Conservation (phyloP, 2,797 vertebrate genomes). For the Nannoperca australis region DNA sequence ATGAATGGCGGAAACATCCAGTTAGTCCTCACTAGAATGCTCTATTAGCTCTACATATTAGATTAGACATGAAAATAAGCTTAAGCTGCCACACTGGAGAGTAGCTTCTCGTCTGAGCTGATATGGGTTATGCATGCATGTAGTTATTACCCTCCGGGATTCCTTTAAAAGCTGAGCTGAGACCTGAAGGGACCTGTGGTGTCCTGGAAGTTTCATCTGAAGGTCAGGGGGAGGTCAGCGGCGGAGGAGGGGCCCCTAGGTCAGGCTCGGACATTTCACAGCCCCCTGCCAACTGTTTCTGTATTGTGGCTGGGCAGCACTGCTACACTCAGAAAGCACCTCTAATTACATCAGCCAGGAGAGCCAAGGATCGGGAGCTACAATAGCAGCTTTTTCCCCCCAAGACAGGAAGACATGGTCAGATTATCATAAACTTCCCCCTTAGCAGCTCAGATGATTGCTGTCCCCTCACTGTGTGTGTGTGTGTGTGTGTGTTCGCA, state of each 20-base stretch:
- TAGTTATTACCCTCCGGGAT: slow-evolving; percentile 61
- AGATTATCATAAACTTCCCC: slow-evolving; percentile 39
- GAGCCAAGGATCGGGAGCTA: slow-evolving; percentile 22
- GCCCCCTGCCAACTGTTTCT: slow-evolving; percentile 51
- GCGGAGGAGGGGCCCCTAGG: slow-evolving; percentile 40
- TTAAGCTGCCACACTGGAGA: slow-evolving; percentile 18
- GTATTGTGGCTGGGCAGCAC: slow-evolving; percentile 43
- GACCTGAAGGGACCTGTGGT: slow-evolving; percentile 36
- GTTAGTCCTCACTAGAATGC: background rate
- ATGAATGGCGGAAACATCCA: slow-evolving; percentile 32
- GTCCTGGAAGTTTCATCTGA: slow-evolving; percentile 41
- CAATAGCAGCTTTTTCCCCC: slow-evolving; percentile 48
- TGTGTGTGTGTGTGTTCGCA: slow-evolving; percentile 8
- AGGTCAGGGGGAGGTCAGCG: slow-evolving; percentile 60
- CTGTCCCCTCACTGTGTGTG: slow-evolving; percentile 4
- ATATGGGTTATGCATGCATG: slow-evolving; percentile 64
- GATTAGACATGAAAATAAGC: slow-evolving; percentile 40
- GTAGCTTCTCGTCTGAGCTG: slow-evolving; percentile 34
- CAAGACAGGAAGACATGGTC: slow-evolving; percentile 28
- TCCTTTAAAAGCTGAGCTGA: slow-evolving; percentile 50
- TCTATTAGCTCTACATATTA: slow-evolving; percentile 18
- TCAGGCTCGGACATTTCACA: slow-evolving; percentile 60
- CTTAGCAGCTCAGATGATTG: slow-evolving; percentile 1
- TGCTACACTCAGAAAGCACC: slow-evolving; percentile 37
- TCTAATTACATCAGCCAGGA: slow-evolving; percentile 52